A percentile compares a stretch with the other conserved stretches of the same genome.
Conservation (phyloP, 2,797 vertebrate species). For the Perodicticus potto region DNA sequence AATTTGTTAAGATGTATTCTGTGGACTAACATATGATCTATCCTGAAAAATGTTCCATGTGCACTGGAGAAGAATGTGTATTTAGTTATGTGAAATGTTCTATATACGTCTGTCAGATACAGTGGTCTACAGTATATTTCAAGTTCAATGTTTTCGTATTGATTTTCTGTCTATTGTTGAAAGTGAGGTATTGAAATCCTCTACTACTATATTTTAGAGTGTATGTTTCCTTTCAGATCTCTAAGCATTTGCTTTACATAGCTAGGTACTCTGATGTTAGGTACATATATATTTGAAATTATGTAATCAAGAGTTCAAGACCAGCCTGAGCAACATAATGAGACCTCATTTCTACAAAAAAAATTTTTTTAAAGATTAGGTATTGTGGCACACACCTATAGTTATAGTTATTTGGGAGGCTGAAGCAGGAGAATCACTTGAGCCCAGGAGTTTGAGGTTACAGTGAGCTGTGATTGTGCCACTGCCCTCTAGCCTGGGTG, state of each 20-base stretch:
- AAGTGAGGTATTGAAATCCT: not conserved
- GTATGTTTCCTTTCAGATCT: not conserved
- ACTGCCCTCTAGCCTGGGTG: no score
- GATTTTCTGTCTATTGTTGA: not conserved
- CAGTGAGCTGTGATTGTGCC: no score
- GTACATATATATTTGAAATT: not conserved
- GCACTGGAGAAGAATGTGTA: not conserved
- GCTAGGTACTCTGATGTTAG: not conserved
- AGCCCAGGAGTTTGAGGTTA: no score
- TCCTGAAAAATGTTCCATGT: not conserved
- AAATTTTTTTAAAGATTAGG: no score
- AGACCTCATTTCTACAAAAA: no score
- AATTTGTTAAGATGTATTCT: not conserved
- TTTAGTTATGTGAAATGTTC: not conserved
- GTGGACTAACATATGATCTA: not conserved
- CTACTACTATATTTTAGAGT: not conserved
- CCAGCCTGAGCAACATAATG: no score
- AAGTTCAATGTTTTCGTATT: not conserved
- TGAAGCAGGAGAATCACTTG: no score
- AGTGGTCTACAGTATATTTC: not conserved
- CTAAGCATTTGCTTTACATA: not conserved
- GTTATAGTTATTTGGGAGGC: no score
- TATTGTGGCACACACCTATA: no score
- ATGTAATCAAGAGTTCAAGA: not conserved
- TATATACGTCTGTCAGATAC: not conserved